Evolutionary conservation across 2,797 vertebrate genomes (phyloP).

Genomic region (Arnoldichthys spilopterus): DNA sequence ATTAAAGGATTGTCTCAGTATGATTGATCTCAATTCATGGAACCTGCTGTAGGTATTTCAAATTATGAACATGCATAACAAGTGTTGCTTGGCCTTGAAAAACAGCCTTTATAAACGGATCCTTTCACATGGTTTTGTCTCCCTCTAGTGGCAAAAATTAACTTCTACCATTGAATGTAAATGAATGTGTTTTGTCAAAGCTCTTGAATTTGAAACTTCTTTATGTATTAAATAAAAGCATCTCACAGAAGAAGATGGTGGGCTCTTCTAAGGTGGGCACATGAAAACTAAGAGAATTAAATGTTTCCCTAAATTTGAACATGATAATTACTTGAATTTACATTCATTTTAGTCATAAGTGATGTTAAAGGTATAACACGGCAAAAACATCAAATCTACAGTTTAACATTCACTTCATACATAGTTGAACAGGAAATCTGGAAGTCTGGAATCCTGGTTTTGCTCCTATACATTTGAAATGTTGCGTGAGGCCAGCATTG

Average conservation of each 20-base stretch:
- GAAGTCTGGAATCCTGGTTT: too few relatives aligned
- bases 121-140: conserved; percentile 59
- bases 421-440: too few relatives aligned
- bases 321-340: too few relatives aligned
- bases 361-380: too few relatives aligned
- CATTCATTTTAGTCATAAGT: too few relatives aligned
- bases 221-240: neutral
- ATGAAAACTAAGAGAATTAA: too few relatives aligned
- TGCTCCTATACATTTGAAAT: too few relatives aligned
- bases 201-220: neutral
- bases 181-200: neutral
- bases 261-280: too few relatives aligned
- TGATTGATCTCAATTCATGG: neutral
- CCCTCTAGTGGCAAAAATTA: conserved; percentile 63
- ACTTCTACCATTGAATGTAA: neutral
- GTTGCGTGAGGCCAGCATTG: too few relatives aligned
- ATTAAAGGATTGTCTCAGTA: neutral
- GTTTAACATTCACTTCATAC: too few relatives aligned
- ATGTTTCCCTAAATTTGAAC: too few relatives aligned
- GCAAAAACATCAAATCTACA: too few relatives aligned
- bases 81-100: neutral
- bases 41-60: neutral
- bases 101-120: neutral
- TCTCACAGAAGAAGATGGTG: neutral
- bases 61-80: neutral